Evolutionary conservation across 2,888 invertebrate genomes (phyloP).

Genomic region (Eupithecia subfuscata): DNA sequence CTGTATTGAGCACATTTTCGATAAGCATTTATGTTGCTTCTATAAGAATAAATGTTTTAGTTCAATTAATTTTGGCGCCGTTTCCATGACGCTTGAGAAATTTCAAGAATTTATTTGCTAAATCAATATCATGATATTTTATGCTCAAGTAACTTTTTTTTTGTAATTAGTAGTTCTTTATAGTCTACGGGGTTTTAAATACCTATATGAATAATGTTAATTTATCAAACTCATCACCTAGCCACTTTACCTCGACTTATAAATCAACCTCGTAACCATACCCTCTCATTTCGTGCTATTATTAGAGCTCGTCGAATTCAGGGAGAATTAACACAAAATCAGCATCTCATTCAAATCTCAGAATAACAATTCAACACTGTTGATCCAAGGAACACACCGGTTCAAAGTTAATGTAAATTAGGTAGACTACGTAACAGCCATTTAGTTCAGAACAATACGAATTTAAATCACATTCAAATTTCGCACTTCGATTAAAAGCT

Average conservation of each 20-base stretch:
- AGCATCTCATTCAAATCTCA: slow-evolving; percentile 40
- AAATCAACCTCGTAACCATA: slow-evolving; percentile 6
- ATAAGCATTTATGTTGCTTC: not conserved
- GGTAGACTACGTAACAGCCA: slow-evolving; percentile 53
- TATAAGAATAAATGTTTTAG: not conserved
- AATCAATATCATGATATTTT: not conserved
- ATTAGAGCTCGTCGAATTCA: slow-evolving; percentile 31
- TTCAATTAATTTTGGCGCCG: not conserved
- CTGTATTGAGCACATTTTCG: not conserved
- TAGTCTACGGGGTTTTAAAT: not conserved
- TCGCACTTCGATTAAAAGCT: slow-evolving; percentile 82
- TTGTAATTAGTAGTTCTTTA: not conserved
- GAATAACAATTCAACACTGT: slow-evolving; percentile 42
- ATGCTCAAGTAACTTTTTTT: not conserved
- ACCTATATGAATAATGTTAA: not conserved
- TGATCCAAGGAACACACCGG: slow-evolving; percentile 44
- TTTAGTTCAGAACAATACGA: slow-evolving; percentile 73
- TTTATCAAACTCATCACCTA: not conserved
- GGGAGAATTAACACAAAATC: slow-evolving; percentile 42
- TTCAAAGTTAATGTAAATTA: slow-evolving; percentile 73
- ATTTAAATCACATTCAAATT: slow-evolving; percentile 82
- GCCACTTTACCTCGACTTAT: not conserved
- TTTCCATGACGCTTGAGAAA: not conserved
- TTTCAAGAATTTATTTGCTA: not conserved
- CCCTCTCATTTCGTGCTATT: slow-evolving; percentile 23